Evolutionary conservation across 2,113 vertebrate species (phyloP), one percentile per base, ranked within the genome.

Genomic region (Hirundichthys speculiger): DNA sequence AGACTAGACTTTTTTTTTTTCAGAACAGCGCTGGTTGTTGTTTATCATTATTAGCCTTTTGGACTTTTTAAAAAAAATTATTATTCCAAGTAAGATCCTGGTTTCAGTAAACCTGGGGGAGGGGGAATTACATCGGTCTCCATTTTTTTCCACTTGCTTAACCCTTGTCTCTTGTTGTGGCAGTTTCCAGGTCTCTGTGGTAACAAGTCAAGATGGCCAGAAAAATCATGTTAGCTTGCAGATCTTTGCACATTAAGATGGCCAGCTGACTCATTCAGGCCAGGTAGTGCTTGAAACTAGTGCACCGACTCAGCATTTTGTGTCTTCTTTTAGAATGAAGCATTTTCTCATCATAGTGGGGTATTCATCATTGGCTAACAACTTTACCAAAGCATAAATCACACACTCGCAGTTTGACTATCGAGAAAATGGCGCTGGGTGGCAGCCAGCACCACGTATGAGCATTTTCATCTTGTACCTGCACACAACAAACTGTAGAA

Each of bases 101-200:
- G 74, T 84, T 86, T 85, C 72, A 80, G 42, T 73, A 62, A 77
- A 49, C 61, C 61, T 41, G 41, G 75, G 80, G 75, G 79, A 84
- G 88, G 81, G 76, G 84, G 11, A 34, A 34, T 2, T 4, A 34
- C 7, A 34, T 9, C 2, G 7, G 3, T 34, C 7, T 6, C 30
- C 30, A 22, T 79, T 64, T 75, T 41, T 54, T 34, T 49, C 43
- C 21, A 62, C 53, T 51, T 72, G 65, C 34, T 64, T 83, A 64
- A 71, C 70, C 55, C 51, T 5, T 0, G 5, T 61, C 30, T 71
- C 27, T 27, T 48, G 41, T n/a, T n/a, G 57, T 64, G 62, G 43
- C 53, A 11, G 13, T 24, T 73, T 69, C 49, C 39, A 64, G 58
- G 20, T 54, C 51, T 53, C 39, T 52, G 19, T 40, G 14, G 57